Conservation (phyloP, 2,797 vertebrate species). For the Nyctibius grandis region DNA sequence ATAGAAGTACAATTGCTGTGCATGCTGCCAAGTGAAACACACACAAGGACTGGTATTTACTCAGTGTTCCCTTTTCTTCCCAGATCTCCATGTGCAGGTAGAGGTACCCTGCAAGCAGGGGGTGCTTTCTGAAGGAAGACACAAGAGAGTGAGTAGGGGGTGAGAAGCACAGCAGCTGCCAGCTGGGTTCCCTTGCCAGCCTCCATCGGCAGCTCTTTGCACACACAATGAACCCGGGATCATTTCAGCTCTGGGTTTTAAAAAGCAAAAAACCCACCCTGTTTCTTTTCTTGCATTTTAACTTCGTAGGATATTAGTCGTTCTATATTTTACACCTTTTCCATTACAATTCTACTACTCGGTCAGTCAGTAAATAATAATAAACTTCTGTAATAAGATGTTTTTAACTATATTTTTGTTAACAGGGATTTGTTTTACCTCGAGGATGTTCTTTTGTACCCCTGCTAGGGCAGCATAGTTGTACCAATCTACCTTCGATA, state of each 20-base stretch:
- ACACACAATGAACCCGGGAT: no score
- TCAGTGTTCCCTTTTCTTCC: constrained; percentile 44
- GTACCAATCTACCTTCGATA: no score
- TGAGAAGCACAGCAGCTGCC: constrained; percentile 51
- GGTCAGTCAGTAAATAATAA: constrained; percentile 52
- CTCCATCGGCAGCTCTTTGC: neutral
- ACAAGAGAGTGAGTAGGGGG: constrained; percentile 58
- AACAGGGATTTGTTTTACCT: neutral
- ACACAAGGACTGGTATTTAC: neutral
- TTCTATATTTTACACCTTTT: constrained; percentile 39
- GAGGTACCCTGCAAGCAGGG: constrained; percentile 69
- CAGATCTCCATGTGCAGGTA: constrained; percentile 74
- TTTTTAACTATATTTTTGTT: constrained; percentile 35
- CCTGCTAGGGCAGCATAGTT: neutral
- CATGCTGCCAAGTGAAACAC: neutral
- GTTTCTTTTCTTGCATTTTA: constrained; percentile 30
- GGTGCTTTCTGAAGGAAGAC: constrained; percentile 60
- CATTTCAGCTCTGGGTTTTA: constrained; percentile 41
- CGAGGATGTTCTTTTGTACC: neutral
- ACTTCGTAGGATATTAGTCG: constrained; percentile 44
- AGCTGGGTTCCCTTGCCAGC: constrained; percentile 6
- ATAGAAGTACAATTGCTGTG: neutral
- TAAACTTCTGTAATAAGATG: constrained; percentile 37
- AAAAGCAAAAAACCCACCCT: neutral
- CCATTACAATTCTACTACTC: no score